phyloP scores from a whole-genome alignment of 1,140 invertebrate genomes.

The Parapsyche elsis region DNA sequence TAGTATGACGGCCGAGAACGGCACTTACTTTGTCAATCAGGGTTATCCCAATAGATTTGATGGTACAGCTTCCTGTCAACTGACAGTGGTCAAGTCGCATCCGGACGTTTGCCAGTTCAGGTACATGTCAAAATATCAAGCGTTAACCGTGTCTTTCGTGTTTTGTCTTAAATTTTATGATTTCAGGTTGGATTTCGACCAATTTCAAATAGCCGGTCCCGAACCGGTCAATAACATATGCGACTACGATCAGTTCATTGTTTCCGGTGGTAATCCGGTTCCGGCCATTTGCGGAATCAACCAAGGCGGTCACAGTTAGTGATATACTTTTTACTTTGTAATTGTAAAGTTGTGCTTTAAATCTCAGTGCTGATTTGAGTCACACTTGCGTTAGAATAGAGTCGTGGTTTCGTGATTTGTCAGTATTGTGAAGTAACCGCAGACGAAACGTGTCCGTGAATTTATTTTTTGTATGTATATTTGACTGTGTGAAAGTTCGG shows the following conservation, averaged over 20 bases:
- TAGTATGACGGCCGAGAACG: slow-evolving; percentile 79
- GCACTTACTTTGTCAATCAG: slow-evolving; percentile 85
- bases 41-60: slow-evolving; percentile 81
- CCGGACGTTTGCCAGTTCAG: slow-evolving; percentile 85
- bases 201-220: slow-evolving; percentile 78
- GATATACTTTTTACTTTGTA: not conserved
- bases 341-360: not conserved
- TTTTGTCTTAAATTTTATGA: too few relatives aligned
- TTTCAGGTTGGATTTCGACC: slow-evolving; percentile 81
- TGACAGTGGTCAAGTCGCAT: slow-evolving; percentile 80
- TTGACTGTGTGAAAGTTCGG: too few relatives aligned
- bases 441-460: too few relatives aligned
- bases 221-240: slow-evolving; percentile 81
- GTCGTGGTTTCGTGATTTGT: too few relatives aligned
- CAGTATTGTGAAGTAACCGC: too few relatives aligned
- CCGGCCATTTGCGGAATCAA: slow-evolving; percentile 85
- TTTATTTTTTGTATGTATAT: too few relatives aligned
- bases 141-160: too few relatives aligned
- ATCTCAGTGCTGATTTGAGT: too few relatives aligned
- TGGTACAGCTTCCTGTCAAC: slow-evolving; percentile 82
- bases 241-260: slow-evolving; percentile 85
- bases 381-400: too few relatives aligned
- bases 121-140: too few relatives aligned
- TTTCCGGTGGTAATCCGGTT: slow-evolving; percentile 83
- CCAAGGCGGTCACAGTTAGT: slow-evolving; percentile 86